A percentile compares a stretch with the other conserved stretches of the same genome.
Conservation (phyloP, 2,113 vertebrate genomes). For the Plecturocebus donacophilus region DNA sequence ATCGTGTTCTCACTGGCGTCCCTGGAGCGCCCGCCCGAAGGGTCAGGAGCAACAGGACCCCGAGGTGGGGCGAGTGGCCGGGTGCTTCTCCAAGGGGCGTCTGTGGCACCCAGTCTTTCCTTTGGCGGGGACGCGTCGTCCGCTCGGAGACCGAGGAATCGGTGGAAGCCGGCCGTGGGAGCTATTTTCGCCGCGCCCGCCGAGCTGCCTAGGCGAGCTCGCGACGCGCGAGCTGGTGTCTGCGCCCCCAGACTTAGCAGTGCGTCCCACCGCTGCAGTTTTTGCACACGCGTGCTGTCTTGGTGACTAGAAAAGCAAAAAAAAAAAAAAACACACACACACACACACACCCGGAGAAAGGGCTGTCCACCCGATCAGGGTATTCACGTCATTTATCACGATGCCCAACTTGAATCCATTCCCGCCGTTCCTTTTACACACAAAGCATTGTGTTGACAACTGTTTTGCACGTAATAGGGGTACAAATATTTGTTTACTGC, state of each 20-base stretch:
- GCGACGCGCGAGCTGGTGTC: neutral
- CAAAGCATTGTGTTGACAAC: slow-evolving; percentile 46
- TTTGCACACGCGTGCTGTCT: slow-evolving; percentile 1
- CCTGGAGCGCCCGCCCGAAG: neutral
- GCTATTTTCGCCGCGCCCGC: neutral
- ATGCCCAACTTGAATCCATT: slow-evolving; percentile 13
- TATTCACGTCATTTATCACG: neutral
- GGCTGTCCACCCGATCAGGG: neutral
- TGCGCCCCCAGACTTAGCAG: neutral
- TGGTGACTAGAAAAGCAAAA: neutral
- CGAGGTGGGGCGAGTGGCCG: neutral
- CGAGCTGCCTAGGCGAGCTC: neutral
- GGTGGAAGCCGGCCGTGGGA: neutral
- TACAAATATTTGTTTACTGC: neutral
- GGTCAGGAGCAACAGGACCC: neutral
- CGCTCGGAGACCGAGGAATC: neutral
- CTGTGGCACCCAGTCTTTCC: slow-evolving; percentile 52
- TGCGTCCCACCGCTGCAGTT: neutral
- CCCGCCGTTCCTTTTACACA: slow-evolving; percentile 1
- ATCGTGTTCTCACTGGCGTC: neutral
- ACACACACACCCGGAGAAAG: neutral
- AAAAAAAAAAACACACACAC: neutral
- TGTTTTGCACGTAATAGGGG: neutral
- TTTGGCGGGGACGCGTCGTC: slow-evolving; percentile 62
- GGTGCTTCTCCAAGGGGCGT: neutral